Base-by-base conservation (phyloP, 1,140 invertebrate genomes). In the Metaphire vulgaris region DNA sequence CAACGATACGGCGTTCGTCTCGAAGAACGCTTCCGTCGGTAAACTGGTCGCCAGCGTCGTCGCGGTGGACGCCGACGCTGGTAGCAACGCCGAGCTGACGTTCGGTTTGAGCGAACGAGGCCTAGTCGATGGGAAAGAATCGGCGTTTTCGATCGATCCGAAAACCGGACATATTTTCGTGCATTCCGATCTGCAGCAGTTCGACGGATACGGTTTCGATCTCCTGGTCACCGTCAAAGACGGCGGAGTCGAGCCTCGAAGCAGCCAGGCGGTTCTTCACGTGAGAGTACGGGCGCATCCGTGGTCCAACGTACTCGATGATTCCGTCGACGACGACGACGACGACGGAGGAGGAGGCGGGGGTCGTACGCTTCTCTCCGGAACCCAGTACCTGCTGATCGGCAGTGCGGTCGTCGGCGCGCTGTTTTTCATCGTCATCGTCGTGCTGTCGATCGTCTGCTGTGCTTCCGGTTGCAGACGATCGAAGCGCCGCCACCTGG, bases 51-150 rank as follows among this genome's bases (percentile, higher is more conserved):
- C 77, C 33, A 65, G 31, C 33, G 67, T 78, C 56, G 33, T 70
- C 12, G 77, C 77, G 12, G 56, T 21, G 15, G 77, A 78, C 31
- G 73, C 77, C 12, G 77, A 78, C 33, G 12, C 72, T 12, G 77
- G 77, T 2, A 64, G 75, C 6, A 78, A 78, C 65, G 77, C 77
- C 67, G 31, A 64, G 31, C 33, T 78, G 30, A 30, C 33, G 1
- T 78, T 70, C 41, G 28, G 30, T 0, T 64, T 78, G 41, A 21
- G 21, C 6, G 41, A 6, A 12, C 41, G 6, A 12, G 41, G 21
- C 69, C 68, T 33, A 2, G 30, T 56, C 31, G 73, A 69, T 33
- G 71, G 71, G 29, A 33, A 69, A 1, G 67, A 75, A 21, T 32
- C 69, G 21, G 32, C 69, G 33, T 77, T 77, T 69, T 56, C 64